Conservation (phyloP, 1,140 invertebrate species). For the Rhagoletis zephyria region DNA sequence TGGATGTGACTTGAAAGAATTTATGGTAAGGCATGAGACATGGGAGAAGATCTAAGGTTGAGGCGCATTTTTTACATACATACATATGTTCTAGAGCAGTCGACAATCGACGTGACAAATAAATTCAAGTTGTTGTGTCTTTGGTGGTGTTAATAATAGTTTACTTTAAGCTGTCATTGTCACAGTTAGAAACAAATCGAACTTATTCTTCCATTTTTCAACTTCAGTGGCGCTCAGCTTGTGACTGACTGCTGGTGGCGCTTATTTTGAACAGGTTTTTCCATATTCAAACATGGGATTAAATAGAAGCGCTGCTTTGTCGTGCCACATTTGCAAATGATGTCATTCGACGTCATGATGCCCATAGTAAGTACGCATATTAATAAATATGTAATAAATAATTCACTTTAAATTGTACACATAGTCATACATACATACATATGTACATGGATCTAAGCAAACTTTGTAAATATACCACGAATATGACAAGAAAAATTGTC, state of each 20-base stretch:
- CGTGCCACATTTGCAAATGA: slow-evolving; percentile 1
- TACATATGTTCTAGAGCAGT: background rate
- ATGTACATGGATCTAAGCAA: background rate
- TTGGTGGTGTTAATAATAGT: background rate
- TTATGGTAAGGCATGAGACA: background rate
- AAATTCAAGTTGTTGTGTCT: background rate
- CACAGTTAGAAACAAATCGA: background rate
- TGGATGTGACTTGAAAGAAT: background rate
- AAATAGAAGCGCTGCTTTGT: background rate
- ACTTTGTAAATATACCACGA: too few relatives aligned
- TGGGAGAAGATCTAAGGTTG: background rate
- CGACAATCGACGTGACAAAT: background rate
- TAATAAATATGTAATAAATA: background rate
- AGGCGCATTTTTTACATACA: background rate
- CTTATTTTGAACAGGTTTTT: slow-evolving; percentile 3
- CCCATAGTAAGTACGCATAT: background rate
- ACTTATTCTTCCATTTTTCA: slow-evolving; percentile 1
- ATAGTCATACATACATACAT: background rate
- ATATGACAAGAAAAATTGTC: too few relatives aligned
- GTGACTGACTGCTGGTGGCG: background rate
- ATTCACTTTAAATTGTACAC: background rate
- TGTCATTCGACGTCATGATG: background rate
- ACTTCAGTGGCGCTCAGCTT: background rate
- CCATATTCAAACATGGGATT: background rate
- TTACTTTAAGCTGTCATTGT: slow-evolving; percentile 36